phyloP scores from a whole-genome alignment of 2,113 vertebrate species.

The Leptobrachium ailaonicum region DNA sequence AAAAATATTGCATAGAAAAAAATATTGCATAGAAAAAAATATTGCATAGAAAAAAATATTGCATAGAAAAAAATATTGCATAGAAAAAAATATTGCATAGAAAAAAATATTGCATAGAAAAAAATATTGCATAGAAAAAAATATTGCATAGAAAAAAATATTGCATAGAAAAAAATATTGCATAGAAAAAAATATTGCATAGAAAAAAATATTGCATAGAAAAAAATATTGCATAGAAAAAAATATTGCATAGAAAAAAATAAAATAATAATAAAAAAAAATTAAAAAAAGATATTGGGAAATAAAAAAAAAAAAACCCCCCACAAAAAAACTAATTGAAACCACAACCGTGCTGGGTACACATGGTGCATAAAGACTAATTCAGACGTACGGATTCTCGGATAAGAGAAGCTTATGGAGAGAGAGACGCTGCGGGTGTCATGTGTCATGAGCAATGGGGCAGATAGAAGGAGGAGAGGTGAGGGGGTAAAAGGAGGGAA shows the following conservation, averaged over 20 bases:
- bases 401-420: too few species aligned
- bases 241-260: not conserved
- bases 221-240: not conserved
- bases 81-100: not conserved
- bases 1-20: not conserved
- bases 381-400: not conserved
- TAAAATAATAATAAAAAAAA: not conserved
- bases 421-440: not conserved
- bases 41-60: not conserved
- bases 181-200: not conserved
- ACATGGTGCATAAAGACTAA: constrained; percentile 40
- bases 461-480: not conserved
- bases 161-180: too few species aligned
- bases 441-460: not conserved
- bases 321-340: not conserved
- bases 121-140: too few species aligned
- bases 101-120: not conserved
- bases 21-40: too few species aligned
- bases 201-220: not conserved
- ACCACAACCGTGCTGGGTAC: not conserved
- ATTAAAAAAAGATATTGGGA: not conserved
- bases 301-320: not conserved
- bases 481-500: not conserved
- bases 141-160: not conserved
- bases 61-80: not conserved